Evolutionary conservation across 2,888 invertebrate species (phyloP).

Genomic region (Polymixis flavicincta): DNA sequence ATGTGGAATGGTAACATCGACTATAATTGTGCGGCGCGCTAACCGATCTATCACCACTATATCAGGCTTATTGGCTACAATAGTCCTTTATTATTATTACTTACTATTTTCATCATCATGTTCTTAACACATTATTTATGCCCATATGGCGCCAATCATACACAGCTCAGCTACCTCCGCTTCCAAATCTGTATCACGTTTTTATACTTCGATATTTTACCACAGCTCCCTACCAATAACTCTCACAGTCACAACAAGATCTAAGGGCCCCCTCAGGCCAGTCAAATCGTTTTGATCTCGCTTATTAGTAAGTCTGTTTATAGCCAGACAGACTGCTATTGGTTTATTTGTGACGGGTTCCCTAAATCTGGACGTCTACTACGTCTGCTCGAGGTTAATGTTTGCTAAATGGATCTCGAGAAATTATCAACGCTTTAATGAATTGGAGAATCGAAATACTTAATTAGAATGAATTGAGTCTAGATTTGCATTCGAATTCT

Average conservation of each 20-base stretch:
- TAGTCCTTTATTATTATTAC: too few relatives aligned
- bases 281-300: slow-evolving; percentile 61
- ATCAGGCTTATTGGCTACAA: too few relatives aligned
- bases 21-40: too few relatives aligned
- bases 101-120: not conserved
- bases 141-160: not conserved
- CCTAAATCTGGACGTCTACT: slow-evolving; percentile 59
- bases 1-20: too few relatives aligned
- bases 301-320: slow-evolving; percentile 56
- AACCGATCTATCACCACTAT: too few relatives aligned
- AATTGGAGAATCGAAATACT: slow-evolving; percentile 6
- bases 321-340: slow-evolving; percentile 60
- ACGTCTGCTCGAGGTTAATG: slow-evolving; percentile 58
- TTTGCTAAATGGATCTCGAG: slow-evolving; percentile 46
- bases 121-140: not conserved
- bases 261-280: slow-evolving; percentile 34
- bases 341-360: slow-evolving; percentile 56
- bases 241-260: slow-evolving; percentile 31
- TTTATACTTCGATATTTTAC: slow-evolving; percentile 20
- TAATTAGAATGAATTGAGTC: slow-evolving; percentile 19
- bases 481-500: not conserved
- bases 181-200: not conserved
- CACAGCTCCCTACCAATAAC: slow-evolving; percentile 32
- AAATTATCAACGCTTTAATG: slow-evolving; percentile 42
- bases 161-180: not conserved